Base-by-base conservation (phyloP, 1,140 invertebrate genomes). In the Dolichoris vasculosae region DNA sequence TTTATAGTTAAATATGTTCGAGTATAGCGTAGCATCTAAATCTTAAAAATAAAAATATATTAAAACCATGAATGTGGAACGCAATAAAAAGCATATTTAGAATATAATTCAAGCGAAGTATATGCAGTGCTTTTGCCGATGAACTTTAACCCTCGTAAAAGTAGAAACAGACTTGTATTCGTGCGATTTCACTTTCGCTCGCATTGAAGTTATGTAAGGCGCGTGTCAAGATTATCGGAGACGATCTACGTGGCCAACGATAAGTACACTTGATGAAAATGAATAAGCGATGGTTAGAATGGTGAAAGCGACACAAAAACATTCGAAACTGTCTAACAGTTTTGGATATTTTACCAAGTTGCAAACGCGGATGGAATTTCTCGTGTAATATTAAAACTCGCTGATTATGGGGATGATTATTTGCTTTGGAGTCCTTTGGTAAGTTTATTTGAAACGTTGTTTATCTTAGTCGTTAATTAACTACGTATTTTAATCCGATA, bases 131-230 rank as follows among this genome's bases (percentile, higher is more conserved):
- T 38, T 38, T 38, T 73, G 20, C 40, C 38, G 26, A n/a, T 43
- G 40, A 73, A 73, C 38, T 73, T 73, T 73, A 32, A 73, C 69
- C 69, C 69, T 26, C n/a, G 67, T n/a, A 38, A 71, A 73, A 73
- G 40, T 82, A 32, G 6, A 78, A 59, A 55, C 48, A 40, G 0
- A 11, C 78, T 51, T 35, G 55, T 40, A 51, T 4, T 40, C 32
- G 38, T 35, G 23, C 51, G 55, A 40, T 77, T 67, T 77, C 73
- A 15, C 82, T 78, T 40, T 64, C n/a, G 11, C 2, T 23, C 13
- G 20, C 23, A 1, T 4, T 38, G 43, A 40, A 64, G 64, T 67
- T 67, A 77, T 69, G 43, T 78, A 51, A 78, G 55, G 2, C 1
- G 30, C 59, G 59, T 67, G 73, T 30, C 67, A 76, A 83, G 82